Base-by-base conservation (phyloP, 2,113 vertebrate species). In the Hydropotes inermis region DNA sequence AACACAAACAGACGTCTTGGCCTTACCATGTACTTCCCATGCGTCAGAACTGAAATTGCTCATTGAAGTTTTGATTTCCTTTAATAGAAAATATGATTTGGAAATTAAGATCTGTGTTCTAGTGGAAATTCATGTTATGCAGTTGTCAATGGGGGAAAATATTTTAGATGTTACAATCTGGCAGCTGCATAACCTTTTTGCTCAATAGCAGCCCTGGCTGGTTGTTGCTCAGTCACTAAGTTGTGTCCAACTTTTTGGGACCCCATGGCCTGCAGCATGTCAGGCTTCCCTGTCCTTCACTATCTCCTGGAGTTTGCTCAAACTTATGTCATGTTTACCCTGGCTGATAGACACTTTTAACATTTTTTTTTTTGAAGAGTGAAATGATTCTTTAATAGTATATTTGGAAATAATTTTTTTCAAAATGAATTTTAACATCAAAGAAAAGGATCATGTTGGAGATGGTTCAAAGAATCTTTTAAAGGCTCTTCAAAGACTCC, bases 321-420 rank as follows among this genome's bases (percentile, higher is more conserved):
- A 70, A 12, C 67, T 67, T 10, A 23, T 12, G n/a, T 70, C n/a
- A 23, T 39, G 67, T 70, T 70, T 39, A 70, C 12, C 30, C n/a
- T 33, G 33, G 47, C 74, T 30, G 54, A 81, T 17, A 86, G 74
- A 86, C 8, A 45, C 13, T 19, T 95, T 21, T 50, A 54, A 74
- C 52, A 11, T 83, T 28, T 83, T 57, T 67, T 67, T 39, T 67
- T 70, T 39, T 50, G 47, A 36, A 36, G n/a, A 81, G 43, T 92
- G 36, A 94, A 86, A 79, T 85, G 43, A 57, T 83, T 83, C 61
- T 89, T 95, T 70, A 89, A 79, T 90, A 95, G 54, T n/a, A 91
- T 91, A 64, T 27, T 43, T 88, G 67, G 27, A 57, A 13, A 21
- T 81, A 33, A 4, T 57, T 92, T 90, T 92, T 92, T 90, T 50